Evolutionary conservation across 2,797 vertebrate genomes (phyloP).

Genomic region (Phoebastria nigripes): DNA sequence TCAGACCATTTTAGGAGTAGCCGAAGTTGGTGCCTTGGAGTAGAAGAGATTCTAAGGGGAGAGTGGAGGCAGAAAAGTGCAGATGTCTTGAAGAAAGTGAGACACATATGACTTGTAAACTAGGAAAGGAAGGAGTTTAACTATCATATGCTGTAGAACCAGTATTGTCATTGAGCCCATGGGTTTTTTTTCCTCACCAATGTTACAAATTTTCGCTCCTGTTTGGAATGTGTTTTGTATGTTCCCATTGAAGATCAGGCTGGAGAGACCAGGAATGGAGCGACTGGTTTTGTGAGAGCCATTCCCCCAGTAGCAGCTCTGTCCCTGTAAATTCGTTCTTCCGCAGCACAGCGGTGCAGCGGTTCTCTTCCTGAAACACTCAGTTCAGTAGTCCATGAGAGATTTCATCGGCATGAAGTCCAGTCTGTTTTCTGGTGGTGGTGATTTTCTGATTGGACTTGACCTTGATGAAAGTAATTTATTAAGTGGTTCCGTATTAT

Average conservation of each 20-base stretch:
- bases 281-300: background rate
- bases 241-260: background rate
- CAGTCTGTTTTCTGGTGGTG: background rate
- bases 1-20: background rate
- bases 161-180: background rate
- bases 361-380: background rate
- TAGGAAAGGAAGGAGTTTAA: background rate
- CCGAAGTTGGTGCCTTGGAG: background rate
- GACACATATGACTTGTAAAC: background rate
- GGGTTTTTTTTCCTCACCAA: background rate
- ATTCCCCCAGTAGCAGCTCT: background rate
- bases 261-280: background rate
- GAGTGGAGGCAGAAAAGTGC: background rate
- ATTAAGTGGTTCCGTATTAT: background rate
- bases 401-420: background rate
- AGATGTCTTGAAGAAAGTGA: background rate
- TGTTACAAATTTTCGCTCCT: background rate
- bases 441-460: background rate
- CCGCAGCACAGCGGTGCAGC: background rate
- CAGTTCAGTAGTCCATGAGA: fast-evolving
- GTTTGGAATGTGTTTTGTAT: background rate
- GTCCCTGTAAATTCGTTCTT: background rate
- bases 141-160: background rate
- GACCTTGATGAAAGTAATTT: background rate
- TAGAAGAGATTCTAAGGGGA: background rate